These are phyloP conservation scores for Bombus breviceps DNA, from an alignment of 1,140 invertebrate genomes.

Conservation along the genomic window DNA sequence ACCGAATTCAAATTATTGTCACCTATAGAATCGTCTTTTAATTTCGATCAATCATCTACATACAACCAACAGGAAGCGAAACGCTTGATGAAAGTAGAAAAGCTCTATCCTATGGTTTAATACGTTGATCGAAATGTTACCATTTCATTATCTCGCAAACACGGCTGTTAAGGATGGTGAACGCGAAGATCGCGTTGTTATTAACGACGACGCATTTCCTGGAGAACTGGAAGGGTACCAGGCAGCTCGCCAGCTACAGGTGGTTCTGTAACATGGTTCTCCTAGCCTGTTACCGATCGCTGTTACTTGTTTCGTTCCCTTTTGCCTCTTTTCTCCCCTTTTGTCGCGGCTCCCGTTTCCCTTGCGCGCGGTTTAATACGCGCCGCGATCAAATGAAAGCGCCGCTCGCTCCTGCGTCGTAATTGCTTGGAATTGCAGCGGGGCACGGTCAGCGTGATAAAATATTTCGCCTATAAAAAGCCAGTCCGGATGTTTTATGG, in stretches of 20 bases:
- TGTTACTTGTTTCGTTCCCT: constrained; percentile 29
- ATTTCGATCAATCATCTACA: too few species aligned
- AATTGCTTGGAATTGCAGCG: constrained; percentile 45
- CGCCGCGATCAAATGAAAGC: constrained; percentile 46
- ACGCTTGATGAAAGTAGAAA: neutral
- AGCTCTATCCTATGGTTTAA: too few species aligned
- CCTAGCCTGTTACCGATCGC: constrained; percentile 41
- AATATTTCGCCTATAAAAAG: constrained; percentile 38
- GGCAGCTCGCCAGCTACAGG: constrained; percentile 56
- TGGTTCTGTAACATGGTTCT: constrained; percentile 60
- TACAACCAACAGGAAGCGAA: neutral
- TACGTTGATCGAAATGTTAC: constrained; percentile 8
- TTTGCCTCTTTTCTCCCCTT: constrained; percentile 36
- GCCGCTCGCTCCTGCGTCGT: constrained; percentile 30
- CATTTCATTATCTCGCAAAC: neutral
- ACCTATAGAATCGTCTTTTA: too few species aligned
- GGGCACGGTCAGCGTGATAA: constrained; percentile 15
- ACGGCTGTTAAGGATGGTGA: neutral
- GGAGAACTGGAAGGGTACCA: constrained; percentile 44
- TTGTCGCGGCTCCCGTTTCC: constrained; percentile 50
- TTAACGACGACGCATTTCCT: constrained; percentile 65
- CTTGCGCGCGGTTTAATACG: constrained; percentile 35
- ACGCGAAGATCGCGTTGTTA: constrained; percentile 47
- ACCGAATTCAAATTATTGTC: too few species aligned
- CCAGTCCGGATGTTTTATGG: neutral